Base-by-base conservation (phyloP, 1,140 invertebrate genomes). In the Drosophila nannoptera region DNA sequence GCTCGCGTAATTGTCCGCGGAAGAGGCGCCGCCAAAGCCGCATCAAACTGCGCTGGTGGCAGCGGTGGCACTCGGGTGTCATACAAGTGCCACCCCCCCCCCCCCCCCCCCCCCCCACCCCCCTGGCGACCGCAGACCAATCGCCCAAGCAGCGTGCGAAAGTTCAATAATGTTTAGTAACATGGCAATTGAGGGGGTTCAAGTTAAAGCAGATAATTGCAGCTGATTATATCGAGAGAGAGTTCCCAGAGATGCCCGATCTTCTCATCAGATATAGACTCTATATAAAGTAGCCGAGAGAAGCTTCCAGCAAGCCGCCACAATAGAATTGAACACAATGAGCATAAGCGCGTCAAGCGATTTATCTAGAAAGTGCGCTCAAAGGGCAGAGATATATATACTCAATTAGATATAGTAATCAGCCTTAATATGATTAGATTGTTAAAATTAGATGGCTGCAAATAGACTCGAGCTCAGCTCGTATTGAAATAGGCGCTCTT, bases 121-220 rank as follows among this genome's bases (percentile, higher is more conserved):
- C 46, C 50, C 53, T 54, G 43, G 16, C 29, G 35, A 42, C 7
- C 52, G 9, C 58, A 36, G 53, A 38, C 29, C 46, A 31, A 43
- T 35, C 16, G 29, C 45, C 22, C 35, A 50, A 48, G 56, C 75
- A 67, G 76, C 81, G 80, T 83, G 80, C 81, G 81, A 83, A 83
- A 83, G 80, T 83, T 83, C 81, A 86, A 83, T 83, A 83, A 65
- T 76, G 80, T 80, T 84, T 83, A 63, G 72, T 78, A 75, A 75
- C 78, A 82, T 53, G 68, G 64, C 78, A 84, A 82, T 82, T 75
- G 80, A 66, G 38, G 38, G 71, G 64, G 80, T 80, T 84, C 75
- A 83, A 83, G 31, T 60, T 69, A 69, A 56, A 43, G 22, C 48
- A 74, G 62, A 73, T 76, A 77, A 77, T 42, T 45, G 65, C 45